Conservation (phyloP, 53 echinoderm and acorn worm species). For the Temnopleurus reevesii region DNA sequence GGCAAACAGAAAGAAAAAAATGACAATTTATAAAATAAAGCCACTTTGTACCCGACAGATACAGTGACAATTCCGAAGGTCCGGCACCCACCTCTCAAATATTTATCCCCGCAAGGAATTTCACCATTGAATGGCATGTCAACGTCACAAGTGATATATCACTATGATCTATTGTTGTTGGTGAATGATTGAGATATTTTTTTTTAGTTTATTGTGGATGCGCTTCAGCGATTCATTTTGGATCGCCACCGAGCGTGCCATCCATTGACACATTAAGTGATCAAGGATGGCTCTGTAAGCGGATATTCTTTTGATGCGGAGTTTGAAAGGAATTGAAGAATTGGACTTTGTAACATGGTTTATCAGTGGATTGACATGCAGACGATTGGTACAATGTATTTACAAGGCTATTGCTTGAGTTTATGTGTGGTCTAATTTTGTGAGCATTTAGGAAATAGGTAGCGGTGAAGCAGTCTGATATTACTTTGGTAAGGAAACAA, state of each 20-base stretch:
- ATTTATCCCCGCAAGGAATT: background rate
- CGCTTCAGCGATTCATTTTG: background rate
- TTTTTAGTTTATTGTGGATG: background rate
- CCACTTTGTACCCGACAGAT: no score
- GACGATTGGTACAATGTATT: background rate
- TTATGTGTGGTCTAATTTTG: background rate
- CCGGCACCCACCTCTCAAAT: background rate
- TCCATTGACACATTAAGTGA: conserved; percentile 8
- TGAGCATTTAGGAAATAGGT: no score
- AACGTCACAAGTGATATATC: background rate
- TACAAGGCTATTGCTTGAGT: background rate
- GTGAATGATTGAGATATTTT: conserved; percentile 11
- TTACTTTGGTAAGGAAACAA: no score
- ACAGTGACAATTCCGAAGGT: no score
- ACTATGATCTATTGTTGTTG: background rate
- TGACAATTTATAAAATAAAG: no score
- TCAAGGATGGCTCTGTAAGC: background rate
- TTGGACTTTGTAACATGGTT: conserved; percentile 22
- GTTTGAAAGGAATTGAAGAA: background rate
- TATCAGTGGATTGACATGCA: background rate
- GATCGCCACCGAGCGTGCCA: background rate
- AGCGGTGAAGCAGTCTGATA: no score
- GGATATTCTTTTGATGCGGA: background rate
- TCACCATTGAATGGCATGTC: no score
- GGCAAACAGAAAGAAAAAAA: no score